phyloP scores from a whole-genome alignment of 1,140 invertebrate species.

The Andrena cerasifolii region DNA sequence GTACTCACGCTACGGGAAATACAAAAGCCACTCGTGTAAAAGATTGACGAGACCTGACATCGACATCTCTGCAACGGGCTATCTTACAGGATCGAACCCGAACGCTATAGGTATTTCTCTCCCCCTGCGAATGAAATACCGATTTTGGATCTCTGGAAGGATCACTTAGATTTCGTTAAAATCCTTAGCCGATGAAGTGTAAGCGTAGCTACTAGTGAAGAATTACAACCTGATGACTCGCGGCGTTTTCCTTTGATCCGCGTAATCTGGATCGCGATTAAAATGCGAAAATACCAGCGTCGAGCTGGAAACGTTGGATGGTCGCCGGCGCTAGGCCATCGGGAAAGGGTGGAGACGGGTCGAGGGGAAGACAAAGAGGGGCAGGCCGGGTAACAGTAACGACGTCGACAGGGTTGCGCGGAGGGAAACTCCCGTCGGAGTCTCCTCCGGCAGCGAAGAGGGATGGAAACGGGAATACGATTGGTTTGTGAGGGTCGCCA shows the following conservation, averaged over 20 bases:
- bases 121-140: too few relatives aligned
- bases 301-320: constrained; percentile 53
- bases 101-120: too few relatives aligned
- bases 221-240: neutral
- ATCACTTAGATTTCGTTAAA: too few relatives aligned
- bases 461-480: constrained; percentile 83
- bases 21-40: too few relatives aligned
- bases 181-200: too few relatives aligned
- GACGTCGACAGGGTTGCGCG: constrained; percentile 71
- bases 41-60: too few relatives aligned
- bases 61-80: too few relatives aligned
- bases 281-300: constrained; percentile 63
- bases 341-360: constrained; percentile 49
- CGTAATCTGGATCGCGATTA: constrained; percentile 52
- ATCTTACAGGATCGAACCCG: too few relatives aligned
- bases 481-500: constrained; percentile 82
- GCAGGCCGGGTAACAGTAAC: constrained; percentile 64
- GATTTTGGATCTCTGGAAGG: too few relatives aligned
- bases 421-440: constrained; percentile 72
- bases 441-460: constrained; percentile 75
- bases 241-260: neutral
- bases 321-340: constrained; percentile 35
- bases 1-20: too few relatives aligned
- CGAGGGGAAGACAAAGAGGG: constrained; percentile 41
- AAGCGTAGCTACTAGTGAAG: too few relatives aligned